Conservation (phyloP, 1,140 invertebrate species). For the Drosophila parvula region DNA sequence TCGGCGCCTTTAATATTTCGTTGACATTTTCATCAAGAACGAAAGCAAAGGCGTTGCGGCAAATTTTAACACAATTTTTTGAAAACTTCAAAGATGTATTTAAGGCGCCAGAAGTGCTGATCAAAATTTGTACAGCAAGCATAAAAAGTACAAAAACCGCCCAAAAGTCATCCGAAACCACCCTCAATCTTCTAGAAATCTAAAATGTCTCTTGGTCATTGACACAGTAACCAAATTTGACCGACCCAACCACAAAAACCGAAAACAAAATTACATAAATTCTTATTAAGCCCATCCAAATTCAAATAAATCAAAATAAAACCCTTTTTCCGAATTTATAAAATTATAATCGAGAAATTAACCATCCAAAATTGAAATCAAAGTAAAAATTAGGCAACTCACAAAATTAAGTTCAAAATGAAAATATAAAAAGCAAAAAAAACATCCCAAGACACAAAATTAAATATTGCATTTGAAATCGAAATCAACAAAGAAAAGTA, state of each 20-base stretch:
- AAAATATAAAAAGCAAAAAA: neutral
- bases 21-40: constrained; percentile 64
- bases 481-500: neutral
- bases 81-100: constrained; percentile 74
- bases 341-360: neutral
- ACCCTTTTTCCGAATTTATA: neutral
- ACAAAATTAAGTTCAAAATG: neutral
- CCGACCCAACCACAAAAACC: constrained; percentile 3
- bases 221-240: constrained; percentile 28
- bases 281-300: neutral
- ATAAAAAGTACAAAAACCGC: constrained; percentile 36
- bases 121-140: constrained; percentile 32
- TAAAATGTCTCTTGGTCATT: constrained; percentile 43
- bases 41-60: constrained; percentile 68
- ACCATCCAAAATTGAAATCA: neutral
- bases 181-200: constrained; percentile 15
- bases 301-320: neutral
- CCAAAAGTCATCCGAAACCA: constrained; percentile 25
- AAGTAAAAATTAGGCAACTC: neutral
- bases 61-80: constrained; percentile 62
- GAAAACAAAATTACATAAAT: neutral
- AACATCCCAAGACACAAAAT: neutral
- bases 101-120: constrained; percentile 67
- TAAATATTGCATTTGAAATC: neutral
- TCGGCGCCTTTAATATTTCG: constrained; percentile 75